Evolutionary conservation across 2,113 vertebrate genomes (phyloP).

Genomic region (Grammomys dolichurus): DNA sequence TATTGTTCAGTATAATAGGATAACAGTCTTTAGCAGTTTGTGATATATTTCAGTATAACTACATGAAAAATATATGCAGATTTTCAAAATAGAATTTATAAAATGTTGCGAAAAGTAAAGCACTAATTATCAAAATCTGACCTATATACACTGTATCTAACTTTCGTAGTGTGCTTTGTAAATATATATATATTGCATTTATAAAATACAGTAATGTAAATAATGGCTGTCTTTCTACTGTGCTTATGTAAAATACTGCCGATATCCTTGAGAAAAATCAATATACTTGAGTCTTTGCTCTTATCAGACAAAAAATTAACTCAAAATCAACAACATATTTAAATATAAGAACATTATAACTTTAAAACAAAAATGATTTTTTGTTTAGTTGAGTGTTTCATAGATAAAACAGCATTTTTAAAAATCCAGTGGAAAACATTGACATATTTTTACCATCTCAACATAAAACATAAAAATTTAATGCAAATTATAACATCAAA

Average conservation of each 20-base stretch:
- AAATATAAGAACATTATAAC: neutral
- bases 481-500: neutral
- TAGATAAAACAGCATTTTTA: neutral
- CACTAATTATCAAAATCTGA: neutral
- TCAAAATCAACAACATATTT: neutral
- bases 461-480: neutral
- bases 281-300: neutral
- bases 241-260: neutral
- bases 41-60: neutral
- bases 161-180: neutral
- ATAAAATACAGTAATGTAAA: neutral
- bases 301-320: neutral
- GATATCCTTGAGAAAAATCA: neutral
- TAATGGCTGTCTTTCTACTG: neutral
- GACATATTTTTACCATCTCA: neutral
- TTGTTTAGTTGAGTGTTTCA: neutral
- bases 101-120: neutral
- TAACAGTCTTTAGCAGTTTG: neutral
- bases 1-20: neutral
- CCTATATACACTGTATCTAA: neutral
- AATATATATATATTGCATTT: no score
- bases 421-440: neutral
- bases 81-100: neutral
- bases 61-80: neutral
- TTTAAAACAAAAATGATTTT: neutral